Base-by-base conservation (phyloP, 2,888 invertebrate species). In the Dryomyza anilis region DNA sequence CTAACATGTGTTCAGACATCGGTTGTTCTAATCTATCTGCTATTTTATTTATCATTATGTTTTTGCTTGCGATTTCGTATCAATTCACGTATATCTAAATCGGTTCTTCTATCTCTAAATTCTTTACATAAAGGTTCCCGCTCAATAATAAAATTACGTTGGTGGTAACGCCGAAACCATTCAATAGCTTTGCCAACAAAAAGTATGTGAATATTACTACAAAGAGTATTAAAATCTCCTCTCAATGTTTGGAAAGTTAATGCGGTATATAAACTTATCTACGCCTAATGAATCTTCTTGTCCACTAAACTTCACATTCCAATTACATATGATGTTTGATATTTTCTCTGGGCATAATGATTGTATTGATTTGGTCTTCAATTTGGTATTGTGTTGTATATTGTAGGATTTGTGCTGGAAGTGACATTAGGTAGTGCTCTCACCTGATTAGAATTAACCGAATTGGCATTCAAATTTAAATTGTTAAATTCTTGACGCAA, bases 161-260 rank as follows among this genome's bases (percentile, higher is more conserved):
- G 39, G 33, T 65, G 67, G 29, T 58, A 67, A 0, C 67, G 16
- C 67, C 64, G 65, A 19, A 55, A 67, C 64, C 67, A 67, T 8
- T 62, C 62, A 10, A 14, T 62, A 1, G 67, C 62, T 12, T 64
- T 67, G 10, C 53, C 33, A 2, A 52, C 53, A 16, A 65, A 63
- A 12, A 67, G 23, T 2, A 59, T 50, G 3, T 62, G 63, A 43
- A 65, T 65, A 27, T 67, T 33, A 1, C 21, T 19, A 21, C 65
- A 67, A 1, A 59, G 39, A 7, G 57, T 2, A 1, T 48, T 36
- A 52, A 67, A 65, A 52, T 67, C 56, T 0, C 65, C 65, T n/a
- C 29, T 21, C 10, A 65, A 25, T 1, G 62, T 67, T 25, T 67
- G 65, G 3, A 12, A 25, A 1, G 63, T 65, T 8, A 65, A 25